Evolutionary conservation across 2,888 invertebrate species (phyloP), one percentile per base, ranked within the genome.

Genomic region (Hesperia comma): DNA sequence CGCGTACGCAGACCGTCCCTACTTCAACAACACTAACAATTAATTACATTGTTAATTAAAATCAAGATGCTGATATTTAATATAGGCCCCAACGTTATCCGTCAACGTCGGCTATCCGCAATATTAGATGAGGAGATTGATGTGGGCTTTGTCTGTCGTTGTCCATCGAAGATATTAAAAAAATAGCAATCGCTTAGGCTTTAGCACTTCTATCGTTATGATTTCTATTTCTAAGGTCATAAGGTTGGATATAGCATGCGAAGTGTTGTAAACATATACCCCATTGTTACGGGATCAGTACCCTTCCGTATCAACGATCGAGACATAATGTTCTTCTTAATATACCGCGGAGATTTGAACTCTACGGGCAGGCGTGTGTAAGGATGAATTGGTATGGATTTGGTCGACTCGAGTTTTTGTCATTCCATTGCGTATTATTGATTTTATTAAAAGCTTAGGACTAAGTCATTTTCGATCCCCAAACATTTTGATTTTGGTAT

Each of bases 41-140:
- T 61, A 67, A 67, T 67, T 61, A 63, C 55, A 61, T n/a, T 61
- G 67, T 67, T 67, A 61, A 61, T 67, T 67, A 67, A 61, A 64
- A 49, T 15, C 41, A 54, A 55, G 54, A 10, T 26, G 40, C 46
- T 56, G 61, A 67, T 67, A 61, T 67, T 67, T 67, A 61, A 67
- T 67, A 67, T 51, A 61, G 40, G 40, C 40, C 15, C 40, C 46
- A 8, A 19, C 56, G 63, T 49, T 43, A 63, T 63, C 63, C 37
- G 56, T 63, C 63, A 63, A 63, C 33, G 63, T 63, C 56, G 37
- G n/a, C 41, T 54, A 21, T 46, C 53, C 53, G 10, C 53, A 53
- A 62, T 62, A 62, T 62, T 62, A 55, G 54, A 41, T 54, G 41
- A 41, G 15, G 46, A 67, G 67, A 67, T 67, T 67, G 67, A 67